phyloP scores from a whole-genome alignment of 2,797 vertebrate genomes.

The Argyrosomus regius region DNA sequence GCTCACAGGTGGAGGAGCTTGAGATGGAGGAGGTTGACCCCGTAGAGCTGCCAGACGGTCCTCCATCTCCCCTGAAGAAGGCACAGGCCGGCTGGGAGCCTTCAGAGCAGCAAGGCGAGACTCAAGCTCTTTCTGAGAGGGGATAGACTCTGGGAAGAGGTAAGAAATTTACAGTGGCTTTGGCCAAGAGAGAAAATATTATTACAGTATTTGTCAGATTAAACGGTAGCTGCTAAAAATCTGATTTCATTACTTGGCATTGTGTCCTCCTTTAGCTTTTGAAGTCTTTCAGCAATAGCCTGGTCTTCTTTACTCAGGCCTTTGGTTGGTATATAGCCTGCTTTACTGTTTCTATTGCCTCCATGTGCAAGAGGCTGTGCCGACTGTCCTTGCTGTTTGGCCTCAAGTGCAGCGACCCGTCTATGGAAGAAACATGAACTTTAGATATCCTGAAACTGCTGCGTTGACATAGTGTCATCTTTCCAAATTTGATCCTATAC shows the following conservation, averaged over 20 bases:
- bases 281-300: slow-evolving; percentile 92
- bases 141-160: slow-evolving; percentile 85
- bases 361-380: slow-evolving; percentile 61
- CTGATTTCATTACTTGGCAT: slow-evolving; percentile 85
- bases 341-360: slow-evolving; percentile 58
- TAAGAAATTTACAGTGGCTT: slow-evolving; percentile 12
- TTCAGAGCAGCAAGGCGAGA: slow-evolving; percentile 91
- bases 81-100: slow-evolving; percentile 81
- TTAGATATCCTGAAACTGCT: slow-evolving; percentile 17
- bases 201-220: background rate
- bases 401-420: slow-evolving; percentile 92
- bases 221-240: slow-evolving; percentile 7
- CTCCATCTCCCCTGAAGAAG: slow-evolving; percentile 91
- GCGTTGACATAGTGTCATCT: background rate
- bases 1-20: slow-evolving; percentile 85
- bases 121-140: slow-evolving; percentile 93
- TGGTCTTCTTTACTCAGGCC: slow-evolving; percentile 90
- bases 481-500: slow-evolving; percentile 58
- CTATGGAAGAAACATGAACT: slow-evolving; percentile 76
- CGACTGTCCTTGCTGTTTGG: slow-evolving; percentile 87
- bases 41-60: slow-evolving; percentile 90
- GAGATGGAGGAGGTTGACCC: slow-evolving; percentile 85
- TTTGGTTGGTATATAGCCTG: slow-evolving; percentile 60
- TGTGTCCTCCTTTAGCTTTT: slow-evolving; percentile 91
- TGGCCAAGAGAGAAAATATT: background rate